Conservation (phyloP, 1,140 invertebrate species). For the Chrysomallon squamiferum region DNA sequence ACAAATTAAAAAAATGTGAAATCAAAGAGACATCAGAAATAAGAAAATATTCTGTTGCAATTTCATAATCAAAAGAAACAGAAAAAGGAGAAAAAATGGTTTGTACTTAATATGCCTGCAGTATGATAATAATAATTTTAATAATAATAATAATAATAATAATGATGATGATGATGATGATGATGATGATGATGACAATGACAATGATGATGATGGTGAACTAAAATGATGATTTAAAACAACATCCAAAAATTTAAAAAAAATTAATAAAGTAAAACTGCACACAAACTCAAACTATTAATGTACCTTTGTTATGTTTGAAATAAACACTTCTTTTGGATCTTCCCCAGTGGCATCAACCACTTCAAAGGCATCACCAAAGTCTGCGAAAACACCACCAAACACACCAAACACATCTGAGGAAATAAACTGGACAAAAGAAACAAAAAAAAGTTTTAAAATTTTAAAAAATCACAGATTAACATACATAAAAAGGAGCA, state of each 20-base stretch:
- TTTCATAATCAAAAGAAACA: neutral
- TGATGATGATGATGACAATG: too few relatives aligned
- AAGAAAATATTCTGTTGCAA: neutral
- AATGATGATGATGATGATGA: too few relatives aligned
- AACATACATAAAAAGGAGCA: neutral
- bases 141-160: too few relatives aligned
- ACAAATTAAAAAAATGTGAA: too few relatives aligned
- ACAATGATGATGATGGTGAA: too few relatives aligned
- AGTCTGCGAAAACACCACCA: constrained; percentile 58
- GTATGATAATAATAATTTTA: too few relatives aligned
- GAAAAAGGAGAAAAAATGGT: neutral
- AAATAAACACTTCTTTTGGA: constrained; percentile 57
- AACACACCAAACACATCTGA: constrained; percentile 63
- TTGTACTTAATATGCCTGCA: too few relatives aligned
- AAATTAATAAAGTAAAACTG: too few relatives aligned
- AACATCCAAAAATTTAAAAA: too few relatives aligned
- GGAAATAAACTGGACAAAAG: constrained; percentile 59
- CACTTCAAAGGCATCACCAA: constrained; percentile 62
- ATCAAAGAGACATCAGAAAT: too few relatives aligned
- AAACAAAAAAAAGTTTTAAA: constrained; percentile 4
- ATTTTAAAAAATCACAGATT: constrained; percentile 6
- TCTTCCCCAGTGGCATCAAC: constrained; percentile 62
- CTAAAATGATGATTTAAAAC: too few relatives aligned
- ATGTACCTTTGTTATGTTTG: constrained; percentile 58
- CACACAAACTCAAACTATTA: too few relatives aligned